These are phyloP conservation scores for Phortica variegata DNA, from an alignment of 1,140 invertebrate genomes.

Conservation along the genomic window DNA sequence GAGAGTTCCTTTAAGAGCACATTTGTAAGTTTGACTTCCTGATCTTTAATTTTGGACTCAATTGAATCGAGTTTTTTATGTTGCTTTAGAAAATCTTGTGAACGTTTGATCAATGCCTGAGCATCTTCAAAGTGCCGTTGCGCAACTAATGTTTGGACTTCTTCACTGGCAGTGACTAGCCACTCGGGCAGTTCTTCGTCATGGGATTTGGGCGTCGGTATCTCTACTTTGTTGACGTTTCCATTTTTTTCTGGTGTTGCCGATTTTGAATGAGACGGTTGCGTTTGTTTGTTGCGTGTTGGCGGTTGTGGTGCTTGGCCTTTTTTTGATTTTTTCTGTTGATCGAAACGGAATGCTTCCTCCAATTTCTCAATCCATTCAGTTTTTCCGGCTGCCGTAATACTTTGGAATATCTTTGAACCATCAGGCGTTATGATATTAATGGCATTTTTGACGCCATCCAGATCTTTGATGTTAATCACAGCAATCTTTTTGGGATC, in stretches of 20 bases:
- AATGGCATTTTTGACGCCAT: slow-evolving; percentile 87
- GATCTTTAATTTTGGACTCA: slow-evolving; percentile 67
- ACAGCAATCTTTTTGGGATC: slow-evolving; percentile 89
- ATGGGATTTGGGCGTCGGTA: slow-evolving; percentile 58
- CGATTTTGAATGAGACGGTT: slow-evolving; percentile 54
- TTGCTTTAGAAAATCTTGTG: slow-evolving; percentile 61
- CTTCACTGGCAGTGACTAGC: slow-evolving; percentile 89
- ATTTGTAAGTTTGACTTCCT: slow-evolving; percentile 77
- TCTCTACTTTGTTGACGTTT: no score
- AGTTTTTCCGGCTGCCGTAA: slow-evolving; percentile 83
- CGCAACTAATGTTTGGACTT: slow-evolving; percentile 95
- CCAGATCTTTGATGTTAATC: slow-evolving; percentile 92
- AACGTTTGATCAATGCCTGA: slow-evolving; percentile 79
- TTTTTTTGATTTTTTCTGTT: slow-evolving; percentile 61
- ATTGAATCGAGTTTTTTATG: slow-evolving; percentile 27
- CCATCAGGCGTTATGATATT: slow-evolving; percentile 94
- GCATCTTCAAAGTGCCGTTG: slow-evolving; percentile 96
- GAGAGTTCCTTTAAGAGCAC: slow-evolving; percentile 87
- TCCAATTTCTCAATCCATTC: slow-evolving; percentile 95
- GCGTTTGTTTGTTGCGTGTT: slow-evolving; percentile 62
- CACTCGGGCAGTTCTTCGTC: slow-evolving; percentile 76
- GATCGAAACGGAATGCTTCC: slow-evolving; percentile 82
- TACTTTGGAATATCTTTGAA: slow-evolving; percentile 88
- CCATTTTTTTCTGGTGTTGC: slow-evolving; percentile 33
- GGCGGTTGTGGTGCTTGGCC: slow-evolving; percentile 61